Evolutionary conservation across 2,797 vertebrate species (phyloP).

Genomic region (Borostomias antarcticus): DNA sequence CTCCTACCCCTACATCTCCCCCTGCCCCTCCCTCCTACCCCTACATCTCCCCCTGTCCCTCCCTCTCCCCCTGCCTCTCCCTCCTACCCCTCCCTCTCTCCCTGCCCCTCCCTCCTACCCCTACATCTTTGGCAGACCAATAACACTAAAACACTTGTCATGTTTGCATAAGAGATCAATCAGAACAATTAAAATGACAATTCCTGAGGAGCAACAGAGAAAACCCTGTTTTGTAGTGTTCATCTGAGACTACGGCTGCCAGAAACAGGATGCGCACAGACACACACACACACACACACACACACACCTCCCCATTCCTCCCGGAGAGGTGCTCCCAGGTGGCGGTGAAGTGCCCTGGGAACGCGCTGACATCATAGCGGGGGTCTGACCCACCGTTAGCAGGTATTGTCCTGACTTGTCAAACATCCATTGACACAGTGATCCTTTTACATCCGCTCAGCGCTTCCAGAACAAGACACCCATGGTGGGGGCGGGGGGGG

Average conservation of each 20-base stretch:
- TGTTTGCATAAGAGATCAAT: too few relatives aligned
- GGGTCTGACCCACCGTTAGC: slow-evolving; percentile 19
- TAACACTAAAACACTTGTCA: too few relatives aligned
- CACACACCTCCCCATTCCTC: slow-evolving; percentile 12
- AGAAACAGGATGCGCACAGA: too few relatives aligned
- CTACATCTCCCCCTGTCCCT: too few relatives aligned
- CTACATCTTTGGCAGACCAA: too few relatives aligned
- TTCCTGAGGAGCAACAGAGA: too few relatives aligned
- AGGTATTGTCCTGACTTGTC: slow-evolving; percentile 20
- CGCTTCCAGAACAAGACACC: neutral
- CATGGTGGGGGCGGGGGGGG: neutral
- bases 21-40: too few relatives aligned
- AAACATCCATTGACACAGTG: slow-evolving; percentile 22
- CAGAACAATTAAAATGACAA: too few relatives aligned
- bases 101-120: neutral
- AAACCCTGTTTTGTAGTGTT: too few relatives aligned
- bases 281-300: slow-evolving; percentile 14
- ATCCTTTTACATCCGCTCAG: slow-evolving; percentile 19
- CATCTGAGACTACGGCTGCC: too few relatives aligned
- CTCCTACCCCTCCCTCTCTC: neutral
- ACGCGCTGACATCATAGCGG: slow-evolving; percentile 9
- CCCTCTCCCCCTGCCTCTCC: too few relatives aligned
- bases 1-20: too few relatives aligned
- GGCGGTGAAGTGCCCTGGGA: slow-evolving; percentile 16
- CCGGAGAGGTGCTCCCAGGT: slow-evolving; percentile 19